Conservation (phyloP, 2,797 vertebrate genomes). For the Todus mexicanus region DNA sequence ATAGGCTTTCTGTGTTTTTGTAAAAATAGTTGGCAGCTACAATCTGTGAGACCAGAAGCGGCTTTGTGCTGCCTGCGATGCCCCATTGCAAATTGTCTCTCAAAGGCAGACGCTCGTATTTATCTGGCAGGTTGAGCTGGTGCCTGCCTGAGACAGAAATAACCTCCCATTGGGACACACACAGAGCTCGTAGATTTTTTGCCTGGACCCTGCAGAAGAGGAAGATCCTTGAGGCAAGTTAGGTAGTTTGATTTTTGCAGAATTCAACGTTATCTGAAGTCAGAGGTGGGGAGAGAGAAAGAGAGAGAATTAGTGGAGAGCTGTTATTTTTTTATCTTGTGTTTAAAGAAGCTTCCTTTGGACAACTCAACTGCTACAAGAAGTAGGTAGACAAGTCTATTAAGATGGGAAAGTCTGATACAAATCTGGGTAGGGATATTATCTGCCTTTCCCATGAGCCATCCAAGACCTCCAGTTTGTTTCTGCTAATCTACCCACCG, state of each 20-base stretch:
- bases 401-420: background rate
- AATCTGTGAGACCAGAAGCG: slow-evolving; percentile 64
- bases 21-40: slow-evolving; percentile 77
- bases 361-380: background rate
- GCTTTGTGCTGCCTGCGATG: slow-evolving; percentile 64
- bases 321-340: background rate
- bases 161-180: slow-evolving; percentile 93
- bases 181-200: slow-evolving; percentile 96
- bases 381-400: background rate
- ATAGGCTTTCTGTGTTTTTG: slow-evolving; percentile 83
- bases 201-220: slow-evolving; percentile 83
- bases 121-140: slow-evolving; percentile 95
- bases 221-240: slow-evolving; percentile 91
- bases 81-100: slow-evolving; percentile 67
- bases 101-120: slow-evolving; percentile 96
- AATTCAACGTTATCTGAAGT: slow-evolving; percentile 91
- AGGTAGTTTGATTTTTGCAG: slow-evolving; percentile 90
- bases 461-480: background rate
- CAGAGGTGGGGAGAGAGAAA: background rate
- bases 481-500: background rate
- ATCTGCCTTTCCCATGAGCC: background rate
- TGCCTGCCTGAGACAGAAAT: slow-evolving; percentile 94
- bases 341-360: background rate
- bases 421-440: background rate
- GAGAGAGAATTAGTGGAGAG: background rate